Conservation (phyloP, 1,140 invertebrate species). For the Heliconius hermathena region DNA sequence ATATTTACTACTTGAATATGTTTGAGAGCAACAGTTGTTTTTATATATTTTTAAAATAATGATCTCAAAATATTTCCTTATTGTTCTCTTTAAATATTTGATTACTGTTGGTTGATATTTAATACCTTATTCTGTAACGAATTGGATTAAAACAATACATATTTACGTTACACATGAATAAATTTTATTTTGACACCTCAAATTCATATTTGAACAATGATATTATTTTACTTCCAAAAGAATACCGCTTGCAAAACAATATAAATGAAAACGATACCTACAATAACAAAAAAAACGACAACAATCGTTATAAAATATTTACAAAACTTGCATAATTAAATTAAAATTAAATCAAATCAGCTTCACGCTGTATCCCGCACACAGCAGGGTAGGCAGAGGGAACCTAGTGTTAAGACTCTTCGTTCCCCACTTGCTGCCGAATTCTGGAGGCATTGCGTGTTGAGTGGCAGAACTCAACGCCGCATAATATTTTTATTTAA, state of each 20-base stretch:
- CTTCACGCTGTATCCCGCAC: too few relatives aligned
- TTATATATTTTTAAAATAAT: neutral
- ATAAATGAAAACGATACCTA: neutral
- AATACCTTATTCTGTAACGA: neutral
- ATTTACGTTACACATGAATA: slow-evolving; percentile 22
- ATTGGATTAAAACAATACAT: slow-evolving; percentile 5
- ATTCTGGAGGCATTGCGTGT: too few relatives aligned
- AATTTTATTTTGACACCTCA: slow-evolving; percentile 16
- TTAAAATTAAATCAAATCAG: too few relatives aligned
- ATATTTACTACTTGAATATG: too few relatives aligned
- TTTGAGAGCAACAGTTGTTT: neutral
- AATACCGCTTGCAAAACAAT: neutral
- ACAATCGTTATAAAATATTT: neutral
- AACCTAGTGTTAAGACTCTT: too few relatives aligned
- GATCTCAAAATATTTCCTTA: neutral
- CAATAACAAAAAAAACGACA: neutral
- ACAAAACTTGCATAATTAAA: neutral
- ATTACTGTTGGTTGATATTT: neutral
- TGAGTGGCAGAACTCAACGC: too few relatives aligned
- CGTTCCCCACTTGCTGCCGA: too few relatives aligned
- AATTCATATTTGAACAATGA: slow-evolving; percentile 27
- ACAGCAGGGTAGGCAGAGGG: too few relatives aligned
- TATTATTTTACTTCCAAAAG: slow-evolving; percentile 17
- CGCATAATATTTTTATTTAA: neutral
- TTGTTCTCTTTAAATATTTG: neutral